A percentile compares a stretch with the other conserved stretches of the same genome.
phyloP scores from a whole-genome alignment of 2,888 invertebrate genomes.

The Pediacus dermestoides region DNA sequence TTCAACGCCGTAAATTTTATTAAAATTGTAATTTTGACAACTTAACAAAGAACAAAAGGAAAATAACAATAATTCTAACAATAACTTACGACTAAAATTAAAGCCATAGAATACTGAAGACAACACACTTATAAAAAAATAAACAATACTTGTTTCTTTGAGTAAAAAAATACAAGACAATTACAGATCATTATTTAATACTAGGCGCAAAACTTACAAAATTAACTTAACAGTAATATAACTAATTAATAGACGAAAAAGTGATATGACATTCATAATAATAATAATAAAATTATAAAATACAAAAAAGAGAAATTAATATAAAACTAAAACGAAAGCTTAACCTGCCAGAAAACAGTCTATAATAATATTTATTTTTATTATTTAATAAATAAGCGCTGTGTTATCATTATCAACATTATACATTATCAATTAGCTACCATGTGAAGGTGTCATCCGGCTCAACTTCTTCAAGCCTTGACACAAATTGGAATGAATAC shows the following conservation, averaged over 20 bases:
- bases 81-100: conserved; percentile 41
- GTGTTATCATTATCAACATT: conserved; percentile 22
- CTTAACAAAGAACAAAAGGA: too few relatives aligned
- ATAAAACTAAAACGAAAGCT: conserved; percentile 32
- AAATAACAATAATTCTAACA: conserved; percentile 29
- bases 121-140: conserved; percentile 13
- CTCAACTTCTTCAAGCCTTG: too few relatives aligned
- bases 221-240: too few relatives aligned
- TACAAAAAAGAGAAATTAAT: conserved; percentile 39
- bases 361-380: conserved; percentile 32
- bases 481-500: conserved; percentile 49
- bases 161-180: too few relatives aligned
- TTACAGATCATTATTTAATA: too few relatives aligned
- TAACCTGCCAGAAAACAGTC: conserved; percentile 44
- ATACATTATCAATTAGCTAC: conserved; percentile 40
- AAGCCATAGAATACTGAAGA: conserved; percentile 48
- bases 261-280: conserved; percentile 10
- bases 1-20: too few relatives aligned
- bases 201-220: too few relatives aligned
- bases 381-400: conserved; percentile 46
- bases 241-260: too few relatives aligned
- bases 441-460: too few relatives aligned
- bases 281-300: conserved; percentile 22
- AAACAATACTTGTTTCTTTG: conserved; percentile 18
- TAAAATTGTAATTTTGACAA: too few relatives aligned